Base-by-base conservation (phyloP, 2,797 vertebrate species). In the Acridotheres tristis region DNA sequence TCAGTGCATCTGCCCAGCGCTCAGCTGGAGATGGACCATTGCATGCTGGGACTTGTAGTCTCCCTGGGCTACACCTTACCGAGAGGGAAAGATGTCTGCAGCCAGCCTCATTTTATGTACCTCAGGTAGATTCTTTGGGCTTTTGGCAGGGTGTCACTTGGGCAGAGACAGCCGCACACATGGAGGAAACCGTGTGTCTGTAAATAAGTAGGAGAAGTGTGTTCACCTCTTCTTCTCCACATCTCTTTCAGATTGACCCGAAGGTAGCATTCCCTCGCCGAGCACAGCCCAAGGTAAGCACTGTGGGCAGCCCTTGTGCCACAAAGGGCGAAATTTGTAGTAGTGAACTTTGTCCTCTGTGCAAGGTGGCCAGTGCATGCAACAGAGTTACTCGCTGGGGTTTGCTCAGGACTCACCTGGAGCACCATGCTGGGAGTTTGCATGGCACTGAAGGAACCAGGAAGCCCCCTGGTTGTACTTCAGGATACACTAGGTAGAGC, bases 251-350 rank as follows among this genome's bases (percentile, higher is more conserved):
- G 99, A 99, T 99, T 88, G 99, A 99, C 89, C 99, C 99, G 42
- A 99, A 99, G 98, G 99, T 99, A 94, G 99, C 99, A 2, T 99
- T 99, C 96, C 99, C 99, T 84, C 99, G 99, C 86, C 97, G 99
- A 98, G 99, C 99, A 97, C 99, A 99, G 97, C 99, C 99, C 92
- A 99, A 99, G 99, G 99, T 99, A 98, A 97, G 99, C 97, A 36
- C 43, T 88, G 42, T 7, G 4, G 51, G 62, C 65, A 62, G 48
- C 45, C 57, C 29, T 87, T 79, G 77, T 51, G 7, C 47, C 43
- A 42, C 42, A 34, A 34, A 47, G 50, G 30, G 48, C 9, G 21
- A 20, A 54, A 25, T 17, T 25, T 2, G 1, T 82, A 45, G 38
- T 40, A 43, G n/a, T 77, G 43, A 51, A 45, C 48, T 32, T 40